Evolutionary conservation across 2,113 vertebrate species (phyloP).

Genomic region (Chrysemys picta): DNA sequence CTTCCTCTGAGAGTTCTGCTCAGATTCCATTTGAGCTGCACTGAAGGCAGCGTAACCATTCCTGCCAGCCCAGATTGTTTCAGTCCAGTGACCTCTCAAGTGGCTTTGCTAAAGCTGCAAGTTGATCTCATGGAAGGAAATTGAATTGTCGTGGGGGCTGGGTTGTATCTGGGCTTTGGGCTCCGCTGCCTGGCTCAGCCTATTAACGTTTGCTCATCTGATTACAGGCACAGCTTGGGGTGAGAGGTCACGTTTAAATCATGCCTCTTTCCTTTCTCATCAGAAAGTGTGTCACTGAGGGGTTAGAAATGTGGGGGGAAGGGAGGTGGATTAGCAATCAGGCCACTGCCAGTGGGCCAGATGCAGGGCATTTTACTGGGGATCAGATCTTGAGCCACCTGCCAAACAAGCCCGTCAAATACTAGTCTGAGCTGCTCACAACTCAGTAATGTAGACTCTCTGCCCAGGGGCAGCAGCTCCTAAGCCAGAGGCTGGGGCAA

Average conservation of each 20-base stretch:
- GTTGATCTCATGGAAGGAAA: slow-evolving; percentile 78
- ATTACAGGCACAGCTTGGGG: slow-evolving; percentile 70
- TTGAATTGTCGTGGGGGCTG: slow-evolving; percentile 64
- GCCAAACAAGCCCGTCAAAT: neutral
- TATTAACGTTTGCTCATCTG: slow-evolving; percentile 63
- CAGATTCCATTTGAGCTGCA: neutral
- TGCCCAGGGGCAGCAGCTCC: neutral
- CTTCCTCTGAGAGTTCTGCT: neutral
- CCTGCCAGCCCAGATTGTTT: slow-evolving; percentile 69
- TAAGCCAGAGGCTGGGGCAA: neutral
- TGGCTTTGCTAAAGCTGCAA: slow-evolving; percentile 73
- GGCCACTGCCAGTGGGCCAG: neutral
- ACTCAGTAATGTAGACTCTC: neutral
- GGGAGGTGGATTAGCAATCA: neutral
- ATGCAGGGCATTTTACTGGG: neutral
- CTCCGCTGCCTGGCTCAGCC: slow-evolving; percentile 63
- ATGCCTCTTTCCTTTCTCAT: slow-evolving; percentile 24
- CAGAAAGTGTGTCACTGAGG: neutral
- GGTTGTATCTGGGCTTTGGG: slow-evolving; percentile 70
- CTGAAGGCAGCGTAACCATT: neutral
- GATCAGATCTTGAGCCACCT: neutral
- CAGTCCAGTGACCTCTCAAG: slow-evolving; percentile 66
- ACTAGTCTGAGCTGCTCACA: neutral
- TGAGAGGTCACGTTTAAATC: slow-evolving; percentile 65
- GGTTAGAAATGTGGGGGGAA: neutral